phyloP scores from a whole-genome alignment of 2,113 vertebrate species.

The Leptobrachium ailaonicum region DNA sequence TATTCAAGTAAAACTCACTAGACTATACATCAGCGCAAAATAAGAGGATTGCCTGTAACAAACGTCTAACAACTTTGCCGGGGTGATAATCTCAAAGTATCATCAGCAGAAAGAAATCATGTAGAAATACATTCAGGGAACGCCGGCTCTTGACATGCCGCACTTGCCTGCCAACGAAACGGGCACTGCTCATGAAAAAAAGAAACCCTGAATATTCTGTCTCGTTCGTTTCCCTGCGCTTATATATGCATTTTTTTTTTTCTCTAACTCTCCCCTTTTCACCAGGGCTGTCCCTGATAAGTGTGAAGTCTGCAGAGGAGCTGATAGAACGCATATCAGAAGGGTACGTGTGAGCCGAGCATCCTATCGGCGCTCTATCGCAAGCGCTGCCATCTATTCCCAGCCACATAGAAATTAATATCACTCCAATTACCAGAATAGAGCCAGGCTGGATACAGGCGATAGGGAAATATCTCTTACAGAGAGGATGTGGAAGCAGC shows the following conservation, averaged over 20 bases:
- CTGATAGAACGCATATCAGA: conserved; percentile 86
- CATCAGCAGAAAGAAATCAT: too few relatives aligned
- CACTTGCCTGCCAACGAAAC: conserved; percentile 58
- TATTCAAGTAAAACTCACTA: too few relatives aligned
- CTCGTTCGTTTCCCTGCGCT: conserved; percentile 71
- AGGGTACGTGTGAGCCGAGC: conserved; percentile 78
- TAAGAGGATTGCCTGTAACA: too few relatives aligned
- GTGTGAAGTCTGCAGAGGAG: conserved; percentile 81
- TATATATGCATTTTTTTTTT: conserved; percentile 57
- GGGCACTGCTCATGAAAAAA: conserved; percentile 59
- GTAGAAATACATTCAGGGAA: too few relatives aligned
- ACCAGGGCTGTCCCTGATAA: conserved; percentile 90
- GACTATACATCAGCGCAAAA: too few relatives aligned
- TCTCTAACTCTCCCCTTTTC: conserved; percentile 65
- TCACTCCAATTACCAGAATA: conserved; percentile 83
- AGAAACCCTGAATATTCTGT: conserved; percentile 71
- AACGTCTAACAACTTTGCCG: too few relatives aligned
- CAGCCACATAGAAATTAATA: conserved; percentile 82
- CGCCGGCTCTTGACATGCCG: conserved; percentile 45
- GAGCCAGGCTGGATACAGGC: conserved; percentile 77
- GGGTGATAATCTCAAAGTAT: too few relatives aligned
- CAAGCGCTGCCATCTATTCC: conserved; percentile 78
- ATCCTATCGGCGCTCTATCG: conserved; percentile 78
- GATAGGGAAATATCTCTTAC: conserved; percentile 84
- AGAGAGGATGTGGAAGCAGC: conserved; percentile 70